Conservation (phyloP, 2,113 vertebrate genomes). For the Malurus alboscapulatus region DNA sequence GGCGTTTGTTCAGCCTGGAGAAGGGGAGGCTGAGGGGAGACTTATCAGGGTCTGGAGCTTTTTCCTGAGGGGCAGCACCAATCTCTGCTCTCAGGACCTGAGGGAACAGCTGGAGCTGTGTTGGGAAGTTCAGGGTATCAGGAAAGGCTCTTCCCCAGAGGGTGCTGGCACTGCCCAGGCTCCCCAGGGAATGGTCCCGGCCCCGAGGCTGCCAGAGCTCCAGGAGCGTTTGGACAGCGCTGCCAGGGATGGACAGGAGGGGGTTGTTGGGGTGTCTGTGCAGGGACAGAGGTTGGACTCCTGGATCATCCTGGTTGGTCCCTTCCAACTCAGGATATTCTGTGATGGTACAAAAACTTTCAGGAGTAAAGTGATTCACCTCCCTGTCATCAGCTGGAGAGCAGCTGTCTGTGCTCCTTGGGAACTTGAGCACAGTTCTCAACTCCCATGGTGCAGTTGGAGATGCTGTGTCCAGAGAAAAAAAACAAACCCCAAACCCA, state of each 20-base stretch:
- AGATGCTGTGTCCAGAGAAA: no score
- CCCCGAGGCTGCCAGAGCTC: neutral
- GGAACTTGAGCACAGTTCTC: neutral
- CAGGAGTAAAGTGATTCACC: rapidly evolving
- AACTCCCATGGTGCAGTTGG: no score
- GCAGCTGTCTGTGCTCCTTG: neutral
- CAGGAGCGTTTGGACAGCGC: neutral
- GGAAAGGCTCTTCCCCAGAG: neutral
- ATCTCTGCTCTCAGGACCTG: rapidly evolving
- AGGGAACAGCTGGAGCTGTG: neutral
- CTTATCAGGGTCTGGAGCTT: neutral
- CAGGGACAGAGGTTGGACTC: neutral
- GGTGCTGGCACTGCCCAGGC: neutral
- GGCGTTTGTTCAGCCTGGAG: neutral
- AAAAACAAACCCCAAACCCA: no score
- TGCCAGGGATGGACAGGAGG: neutral
- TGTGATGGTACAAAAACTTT: neutral
- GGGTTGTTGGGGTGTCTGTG: neutral
- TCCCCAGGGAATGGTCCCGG: neutral
- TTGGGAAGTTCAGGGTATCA: neutral
- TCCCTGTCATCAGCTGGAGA: neutral
- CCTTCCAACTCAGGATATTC: rapidly evolving
- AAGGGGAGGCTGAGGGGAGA: neutral
- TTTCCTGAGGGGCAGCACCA: rapidly evolving
- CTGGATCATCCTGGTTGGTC: neutral